Evolutionary conservation across 2,113 vertebrate genomes (phyloP), one percentile per base, ranked within the genome.

Genomic region (Podiceps cristatus): DNA sequence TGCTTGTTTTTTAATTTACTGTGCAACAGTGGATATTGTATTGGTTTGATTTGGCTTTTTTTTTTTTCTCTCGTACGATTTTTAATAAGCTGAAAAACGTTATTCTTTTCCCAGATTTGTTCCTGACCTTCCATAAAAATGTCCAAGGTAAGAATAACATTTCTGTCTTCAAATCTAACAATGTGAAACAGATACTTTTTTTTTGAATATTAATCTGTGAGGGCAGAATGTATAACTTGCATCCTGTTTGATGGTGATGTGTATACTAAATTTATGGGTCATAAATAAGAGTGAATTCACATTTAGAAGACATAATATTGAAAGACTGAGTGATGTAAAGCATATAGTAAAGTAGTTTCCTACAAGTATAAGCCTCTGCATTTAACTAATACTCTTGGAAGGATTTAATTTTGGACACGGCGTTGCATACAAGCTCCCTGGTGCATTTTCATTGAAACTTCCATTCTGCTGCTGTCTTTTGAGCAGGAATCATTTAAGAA

Each of bases 91-190:
- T 89, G 83, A 79, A 71, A 40, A 88, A 15, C 3, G 2, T 9
- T 59, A 2, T 76, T 67, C 63, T 95, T 89, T 91, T 93, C 75
- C 68, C 97, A 98, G 98, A 69, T 95, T 90, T 75, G 76, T 91
- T 75, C 90, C 68, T 44, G 64, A 94, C 47, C 69, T 88, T 71
- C 75, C 19, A 20, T 87, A 64, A 98, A 96, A 84, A 98, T 98
- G 98, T 98, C 98, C 66, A 98, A 98, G 98, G 98, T 98, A 97
- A 97, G 96, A 90, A n/a, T 8, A 72, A 33, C 2, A 12, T 59
- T 84, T 91, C 13, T 87, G 9, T 75, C 40, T 81, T 89, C 13
- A 20, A 53, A 0, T 27, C 19, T 28, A 45, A 88, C 33, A 27
- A 33, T 33, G 35, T 66, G n/a, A 79, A 87, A 53, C 5, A 2